Base-by-base conservation (phyloP, 2,113 vertebrate species). In the Cervus canadensis region DNA sequence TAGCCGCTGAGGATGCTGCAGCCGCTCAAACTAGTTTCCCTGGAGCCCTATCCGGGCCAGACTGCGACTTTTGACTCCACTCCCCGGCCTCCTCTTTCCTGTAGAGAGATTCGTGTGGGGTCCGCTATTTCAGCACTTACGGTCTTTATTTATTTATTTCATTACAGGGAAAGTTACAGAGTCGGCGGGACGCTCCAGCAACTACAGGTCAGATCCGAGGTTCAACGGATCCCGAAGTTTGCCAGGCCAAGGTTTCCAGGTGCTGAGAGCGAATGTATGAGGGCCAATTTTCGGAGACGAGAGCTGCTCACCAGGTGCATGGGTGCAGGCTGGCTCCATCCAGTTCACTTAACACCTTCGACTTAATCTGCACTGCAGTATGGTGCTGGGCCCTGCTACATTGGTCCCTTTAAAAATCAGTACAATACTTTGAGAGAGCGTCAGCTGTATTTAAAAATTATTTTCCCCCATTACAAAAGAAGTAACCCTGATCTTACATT, bases 111-210 rank as follows among this genome's bases (percentile, higher is more conserved):
- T 17, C 17, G 13, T 0, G 0, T 3, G 56, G 86, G 83, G 10
- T 30, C 85, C 30, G 21, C 97, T 98, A 90, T 52, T 26, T 48
- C 59, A 74, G 93, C 86, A 98, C 74, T 98, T 98, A 98, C 97
- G 97, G 96, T 84, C 48, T 26, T 87, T n/a, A 81, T 89, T 88
- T 96, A 97, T 93, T 97, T 98, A 94, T 97, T 96, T 97, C 67
- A 26, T 95, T 86, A n/a, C 78, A 54, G 82, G 86, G 97, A 96
- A 96, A 94, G 97, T 95, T 88, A 81, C 83, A 1, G 85, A 76
- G 64, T 33, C 87, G 25, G 81, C 19, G 1, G 82, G 84, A 86
- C 9, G 3, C 78, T 96, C 89, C n/a, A 0, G 62, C 87, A 87
- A 84, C 93, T 95, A 40, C 45, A 33, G 87, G 28, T 56, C 26